A percentile compares a stretch with the other conserved stretches of the same genome.
These are phyloP conservation scores for Hypothenemus hampei DNA, from an alignment of 1,140 invertebrate genomes.

Conservation along the genomic window DNA sequence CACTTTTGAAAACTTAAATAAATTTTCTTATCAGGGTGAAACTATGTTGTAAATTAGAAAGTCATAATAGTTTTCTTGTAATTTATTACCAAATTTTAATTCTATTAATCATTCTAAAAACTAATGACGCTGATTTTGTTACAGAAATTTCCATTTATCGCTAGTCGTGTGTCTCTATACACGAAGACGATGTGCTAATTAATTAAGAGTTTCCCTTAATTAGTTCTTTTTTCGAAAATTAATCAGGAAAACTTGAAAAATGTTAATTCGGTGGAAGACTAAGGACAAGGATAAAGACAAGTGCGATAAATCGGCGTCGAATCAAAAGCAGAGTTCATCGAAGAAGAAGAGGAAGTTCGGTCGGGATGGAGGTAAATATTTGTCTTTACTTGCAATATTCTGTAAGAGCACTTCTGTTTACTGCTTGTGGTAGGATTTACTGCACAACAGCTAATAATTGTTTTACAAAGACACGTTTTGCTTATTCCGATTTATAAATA, in stretches of 20 bases:
- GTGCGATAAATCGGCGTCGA: conserved; percentile 39
- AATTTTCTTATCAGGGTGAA: too few relatives aligned
- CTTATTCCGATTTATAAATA: not conserved
- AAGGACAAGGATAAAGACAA: conserved; percentile 47
- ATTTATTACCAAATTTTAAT: too few relatives aligned
- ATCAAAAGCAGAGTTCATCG: conserved; percentile 37
- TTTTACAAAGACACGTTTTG: not conserved
- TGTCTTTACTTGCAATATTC: not conserved
- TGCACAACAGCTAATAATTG: too few relatives aligned
- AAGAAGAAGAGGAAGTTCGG: conserved; percentile 45
- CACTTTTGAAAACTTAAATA: too few relatives aligned
- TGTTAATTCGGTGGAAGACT: conserved; percentile 46
- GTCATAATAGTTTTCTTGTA: too few relatives aligned
- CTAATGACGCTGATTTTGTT: too few relatives aligned
- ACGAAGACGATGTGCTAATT: too few relatives aligned
- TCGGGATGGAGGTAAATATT: conserved; percentile 41
- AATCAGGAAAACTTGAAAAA: conserved; percentile 13
- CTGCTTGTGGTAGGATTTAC: not conserved
- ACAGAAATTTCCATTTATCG: too few relatives aligned
- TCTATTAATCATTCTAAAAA: too few relatives aligned
- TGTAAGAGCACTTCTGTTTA: not conserved
- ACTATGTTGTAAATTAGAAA: too few relatives aligned
- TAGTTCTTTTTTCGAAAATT: not conserved
- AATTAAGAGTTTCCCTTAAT: too few relatives aligned
- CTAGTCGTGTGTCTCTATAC: too few relatives aligned